A percentile compares a stretch with the other conserved stretches of the same genome.
Evolutionary conservation across 2,888 invertebrate genomes (phyloP).

Genomic region (Icerya purchasi): DNA sequence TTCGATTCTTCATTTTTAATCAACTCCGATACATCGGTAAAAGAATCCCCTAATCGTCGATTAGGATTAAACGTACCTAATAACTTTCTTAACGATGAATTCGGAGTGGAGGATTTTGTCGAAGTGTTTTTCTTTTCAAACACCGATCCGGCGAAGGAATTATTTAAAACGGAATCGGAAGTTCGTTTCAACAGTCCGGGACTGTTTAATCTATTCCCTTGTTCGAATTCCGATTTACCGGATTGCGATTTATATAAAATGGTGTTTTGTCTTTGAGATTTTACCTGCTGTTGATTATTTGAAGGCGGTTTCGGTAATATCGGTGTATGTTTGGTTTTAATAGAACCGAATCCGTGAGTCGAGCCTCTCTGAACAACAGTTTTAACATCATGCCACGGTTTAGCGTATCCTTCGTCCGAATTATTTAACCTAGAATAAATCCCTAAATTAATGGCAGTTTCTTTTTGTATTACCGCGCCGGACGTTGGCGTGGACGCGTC

Average conservation of each 20-base stretch:
- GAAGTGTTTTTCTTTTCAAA: not conserved
- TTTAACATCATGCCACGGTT: too few relatives aligned
- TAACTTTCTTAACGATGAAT: conserved; percentile 6
- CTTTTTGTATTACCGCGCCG: not conserved
- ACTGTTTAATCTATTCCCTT: not conserved
- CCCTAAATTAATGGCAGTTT: not conserved
- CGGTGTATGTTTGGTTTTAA: too few relatives aligned
- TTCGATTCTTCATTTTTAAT: not conserved
- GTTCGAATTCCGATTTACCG: not conserved
- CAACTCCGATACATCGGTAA: not conserved
- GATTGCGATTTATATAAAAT: too few relatives aligned
- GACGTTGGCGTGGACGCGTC: not conserved
- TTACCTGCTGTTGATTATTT: too few relatives aligned
- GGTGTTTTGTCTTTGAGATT: too few relatives aligned
- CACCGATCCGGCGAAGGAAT: too few relatives aligned
- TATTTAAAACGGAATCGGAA: too few relatives aligned
- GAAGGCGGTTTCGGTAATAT: too few relatives aligned
- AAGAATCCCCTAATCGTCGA: not conserved
- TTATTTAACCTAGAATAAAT: not conserved
- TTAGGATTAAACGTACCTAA: conserved; percentile 2
- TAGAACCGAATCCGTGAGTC: not conserved
- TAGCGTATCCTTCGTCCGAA: too few relatives aligned
- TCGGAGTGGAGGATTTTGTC: not conserved
- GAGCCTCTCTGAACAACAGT: too few relatives aligned
- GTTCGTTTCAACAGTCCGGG: not conserved